Conservation (phyloP, 2,888 invertebrate genomes). For the Meiosimyza decipiens region DNA sequence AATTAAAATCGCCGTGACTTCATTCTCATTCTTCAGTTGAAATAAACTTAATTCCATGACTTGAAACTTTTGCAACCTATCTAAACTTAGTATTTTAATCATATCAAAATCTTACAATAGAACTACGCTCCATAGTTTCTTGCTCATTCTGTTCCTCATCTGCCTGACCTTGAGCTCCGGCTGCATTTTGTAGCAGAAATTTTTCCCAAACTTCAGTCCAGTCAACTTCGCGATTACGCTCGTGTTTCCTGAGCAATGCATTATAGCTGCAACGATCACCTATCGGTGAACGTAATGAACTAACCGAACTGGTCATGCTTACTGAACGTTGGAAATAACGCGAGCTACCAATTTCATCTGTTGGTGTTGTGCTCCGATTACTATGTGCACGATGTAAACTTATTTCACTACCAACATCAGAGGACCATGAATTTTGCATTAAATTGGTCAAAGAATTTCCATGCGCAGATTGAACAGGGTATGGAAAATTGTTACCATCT, state of each 20-base stretch:
- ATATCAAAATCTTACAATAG: slow-evolving; percentile 38
- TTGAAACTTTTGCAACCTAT: not conserved
- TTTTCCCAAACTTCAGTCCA: slow-evolving; percentile 72
- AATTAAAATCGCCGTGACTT: too few species aligned
- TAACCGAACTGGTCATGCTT: slow-evolving; percentile 59
- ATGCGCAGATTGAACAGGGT: slow-evolving; percentile 33
- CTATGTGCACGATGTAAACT: not conserved
- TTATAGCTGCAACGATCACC: slow-evolving; percentile 63
- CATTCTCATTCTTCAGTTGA: too few species aligned
- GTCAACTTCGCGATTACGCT: slow-evolving; percentile 58
- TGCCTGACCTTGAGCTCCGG: slow-evolving; percentile 37
- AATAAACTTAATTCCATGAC: not conserved
- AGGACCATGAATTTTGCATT: slow-evolving; percentile 65
- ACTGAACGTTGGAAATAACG: slow-evolving; percentile 58
- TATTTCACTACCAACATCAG: slow-evolving; percentile 47
- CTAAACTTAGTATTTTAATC: not conserved
- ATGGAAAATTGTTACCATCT: not conserved
- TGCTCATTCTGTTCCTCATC: slow-evolving; percentile 5
- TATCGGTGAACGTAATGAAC: slow-evolving; percentile 56
- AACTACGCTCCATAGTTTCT: slow-evolving; percentile 47
- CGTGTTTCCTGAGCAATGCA: slow-evolving; percentile 61
- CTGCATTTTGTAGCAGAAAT: slow-evolving; percentile 50
- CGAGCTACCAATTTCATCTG: slow-evolving; percentile 7
- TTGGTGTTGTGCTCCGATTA: not conserved
- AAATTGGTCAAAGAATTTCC: slow-evolving; percentile 61